Evolutionary conservation across 2,797 vertebrate genomes (phyloP), one percentile per base, ranked within the genome.

Genomic region (Aulostomus chinensis): DNA sequence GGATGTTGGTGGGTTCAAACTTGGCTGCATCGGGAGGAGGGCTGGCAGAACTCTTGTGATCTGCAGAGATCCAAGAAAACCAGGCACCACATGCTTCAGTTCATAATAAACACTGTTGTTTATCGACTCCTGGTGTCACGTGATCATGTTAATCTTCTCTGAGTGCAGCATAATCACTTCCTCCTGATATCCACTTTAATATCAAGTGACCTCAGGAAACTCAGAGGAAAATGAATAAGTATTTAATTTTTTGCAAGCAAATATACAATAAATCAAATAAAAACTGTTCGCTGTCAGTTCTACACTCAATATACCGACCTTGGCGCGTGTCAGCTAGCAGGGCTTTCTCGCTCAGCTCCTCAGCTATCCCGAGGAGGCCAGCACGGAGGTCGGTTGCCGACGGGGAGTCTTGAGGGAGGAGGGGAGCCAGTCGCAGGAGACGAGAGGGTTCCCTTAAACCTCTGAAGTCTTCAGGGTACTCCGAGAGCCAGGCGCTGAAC

Each of bases 381-480:
- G 67, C 63, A 1, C 60, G 77, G 53, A 93, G 81, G 13, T 91
- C 85, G 2, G 59, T 83, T 9, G 88, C 87, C 0, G 89, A 86
- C 2, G 78, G 55, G 18, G 85, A 61, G 75, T 90, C 81, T 3
- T 62, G 49, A 4, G 88, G 90, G 51, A 94, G 75, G 42, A 91
- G 85, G n/a, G 85, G 85, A 21, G 88, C 73, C 45, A 96, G 81
- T n/a, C 86, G 91, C 53, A 92, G 85, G 75, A 93, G 84, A 7
- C 87, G 85, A 14, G 82, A 76, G 16, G 92, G 89, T 29, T 91
- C 91, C 53, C 84, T 65, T 73, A 93, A 49, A 8, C 72, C 62
- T 45, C 14, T 62, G 37, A 97, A 96, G 80, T 97, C 95, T 41
- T 94, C 92, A 0, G 93, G 93, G 73, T 94, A 93, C 75, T 94